Percentiles rank a stretch among this genome's conserved stretches.
Conservation (phyloP, 2,113 vertebrate genomes). For the Falco punctatus region DNA sequence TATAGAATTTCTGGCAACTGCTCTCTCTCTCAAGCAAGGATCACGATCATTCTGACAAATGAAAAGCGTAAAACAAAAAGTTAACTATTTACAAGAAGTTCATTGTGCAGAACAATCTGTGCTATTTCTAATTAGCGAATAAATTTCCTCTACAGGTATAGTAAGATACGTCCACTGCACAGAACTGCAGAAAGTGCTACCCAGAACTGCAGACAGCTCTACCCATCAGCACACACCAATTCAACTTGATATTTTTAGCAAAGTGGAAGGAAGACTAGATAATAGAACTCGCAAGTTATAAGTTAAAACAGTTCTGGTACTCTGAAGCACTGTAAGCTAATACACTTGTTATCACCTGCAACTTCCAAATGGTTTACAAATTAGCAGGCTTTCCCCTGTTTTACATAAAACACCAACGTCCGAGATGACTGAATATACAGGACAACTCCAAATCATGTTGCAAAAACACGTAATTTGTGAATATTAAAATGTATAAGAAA, state of each 20-base stretch:
- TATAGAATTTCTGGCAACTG: constrained; percentile 87
- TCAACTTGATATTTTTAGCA: neutral
- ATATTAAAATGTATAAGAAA: too few relatives aligned
- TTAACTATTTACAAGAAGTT: neutral
- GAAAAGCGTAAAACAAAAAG: neutral
- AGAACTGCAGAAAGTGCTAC: neutral
- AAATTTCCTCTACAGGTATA: too few relatives aligned
- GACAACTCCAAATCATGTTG: neutral
- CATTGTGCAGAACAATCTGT: neutral
- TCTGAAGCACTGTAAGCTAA: neutral
- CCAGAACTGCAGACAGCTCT: neutral
- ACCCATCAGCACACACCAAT: neutral
- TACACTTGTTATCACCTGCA: neutral
- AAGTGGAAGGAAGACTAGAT: neutral
- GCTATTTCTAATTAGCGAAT: neutral
- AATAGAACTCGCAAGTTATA: neutral
- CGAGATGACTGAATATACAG: neutral
- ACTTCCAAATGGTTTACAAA: neutral
- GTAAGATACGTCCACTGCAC: neutral
- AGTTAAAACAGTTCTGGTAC: neutral
- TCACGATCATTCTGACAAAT: constrained; percentile 84
- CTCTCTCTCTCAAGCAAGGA: constrained; percentile 85
- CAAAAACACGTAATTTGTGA: neutral
- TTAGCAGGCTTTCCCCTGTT: neutral
- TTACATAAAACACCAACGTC: neutral